Evolutionary conservation across 2,797 vertebrate species (phyloP), one percentile per base, ranked within the genome.

Genomic region (Lepus townsendii): DNA sequence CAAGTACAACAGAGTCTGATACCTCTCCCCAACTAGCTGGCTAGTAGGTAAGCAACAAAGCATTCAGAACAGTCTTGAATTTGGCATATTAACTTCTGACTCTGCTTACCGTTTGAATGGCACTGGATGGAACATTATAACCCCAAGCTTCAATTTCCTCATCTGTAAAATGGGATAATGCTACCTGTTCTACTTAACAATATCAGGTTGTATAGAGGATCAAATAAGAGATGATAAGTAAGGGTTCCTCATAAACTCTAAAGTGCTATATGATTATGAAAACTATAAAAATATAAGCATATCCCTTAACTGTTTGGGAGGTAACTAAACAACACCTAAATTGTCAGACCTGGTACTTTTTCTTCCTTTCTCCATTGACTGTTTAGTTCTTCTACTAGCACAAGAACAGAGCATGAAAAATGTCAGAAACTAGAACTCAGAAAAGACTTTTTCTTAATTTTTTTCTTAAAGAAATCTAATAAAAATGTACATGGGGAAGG

Each of bases 391-490:
- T 83, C 68, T 38, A 27, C 78, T 17, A 88, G 32, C 62, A 88
- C 38, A 82, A 88, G 86, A 93, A 72, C 32, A 92, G 85, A 76
- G 54, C 26, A 80, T 71, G 62, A 57, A 66, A 92, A 91, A 87
- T 10, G 26, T 35, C 7, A 88, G 78, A 83, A 52, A 71, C 32
- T 35, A 66, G 90, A 95, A 69, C 7, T 90, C 47, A 69, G 47
- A 88, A 84, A 85, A 93, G 42, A 19, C 10, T 42, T 63, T 32
- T 66, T 80, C 13, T 54, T 8, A 47, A 47, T 9, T 42, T 5
- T 66, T 69, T 26, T 7, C 32, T 47, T 65, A 42, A 83, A 68
- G 52, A 95, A 83, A 38, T 35, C 76, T 35, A 83, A 75, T 42
- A 57, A 65, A 91, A 84, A 10, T 82, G 57, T 63, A 68, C 50